Percentiles rank a stretch among this genome's conserved stretches.
Evolutionary conservation across 2,113 vertebrate species (phyloP).

Genomic region (Perca fluviatilis): DNA sequence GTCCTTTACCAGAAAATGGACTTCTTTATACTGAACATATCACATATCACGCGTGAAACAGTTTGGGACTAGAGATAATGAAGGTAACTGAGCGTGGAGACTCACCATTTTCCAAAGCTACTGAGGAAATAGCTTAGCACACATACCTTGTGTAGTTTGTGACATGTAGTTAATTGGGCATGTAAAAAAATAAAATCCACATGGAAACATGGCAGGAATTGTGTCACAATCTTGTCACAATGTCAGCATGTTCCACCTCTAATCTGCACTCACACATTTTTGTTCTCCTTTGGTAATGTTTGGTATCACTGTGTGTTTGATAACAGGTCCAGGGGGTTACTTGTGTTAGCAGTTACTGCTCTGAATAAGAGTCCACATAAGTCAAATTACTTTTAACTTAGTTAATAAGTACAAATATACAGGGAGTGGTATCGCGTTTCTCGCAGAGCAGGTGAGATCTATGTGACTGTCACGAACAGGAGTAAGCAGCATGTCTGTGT

Average conservation of each 20-base stretch:
- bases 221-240: background rate
- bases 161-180: slow-evolving; percentile 32
- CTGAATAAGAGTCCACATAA: slow-evolving; percentile 4
- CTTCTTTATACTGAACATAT: background rate
- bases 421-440: slow-evolving; percentile 10
- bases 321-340: slow-evolving; percentile 11
- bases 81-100: slow-evolving; percentile 2
- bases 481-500: slow-evolving; percentile 63
- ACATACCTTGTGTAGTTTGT: background rate
- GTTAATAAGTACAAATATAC: slow-evolving; percentile 56
- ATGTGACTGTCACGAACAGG: slow-evolving; percentile 35
- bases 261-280: background rate
- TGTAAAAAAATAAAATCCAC: slow-evolving; percentile 10
- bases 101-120: background rate
- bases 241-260: background rate
- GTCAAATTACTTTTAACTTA: slow-evolving; percentile 19
- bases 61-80: background rate
- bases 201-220: background rate
- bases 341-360: slow-evolving; percentile 29
- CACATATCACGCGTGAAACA: background rate
- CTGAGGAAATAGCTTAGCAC: background rate
- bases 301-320: background rate
- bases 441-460: slow-evolving; percentile 57
- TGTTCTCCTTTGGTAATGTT: background rate
- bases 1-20: background rate